phyloP scores from a whole-genome alignment of 2,113 vertebrate genomes.

The Pseudonaja textilis region DNA sequence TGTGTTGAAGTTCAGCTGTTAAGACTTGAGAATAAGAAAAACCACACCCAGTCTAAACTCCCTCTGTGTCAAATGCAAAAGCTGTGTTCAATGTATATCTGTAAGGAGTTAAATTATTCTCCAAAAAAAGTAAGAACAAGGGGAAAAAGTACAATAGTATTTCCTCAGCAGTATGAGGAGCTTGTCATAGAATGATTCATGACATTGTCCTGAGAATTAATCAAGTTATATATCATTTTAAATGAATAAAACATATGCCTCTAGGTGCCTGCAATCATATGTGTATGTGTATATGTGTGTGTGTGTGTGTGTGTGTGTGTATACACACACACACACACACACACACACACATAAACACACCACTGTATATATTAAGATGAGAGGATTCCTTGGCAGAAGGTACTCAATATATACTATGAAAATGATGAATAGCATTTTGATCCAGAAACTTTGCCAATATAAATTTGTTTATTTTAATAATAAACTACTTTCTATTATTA shows the following conservation, averaged over 20 bases:
- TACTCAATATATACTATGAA: background rate
- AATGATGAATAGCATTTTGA: conserved; percentile 12
- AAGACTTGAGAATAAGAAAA: too few species aligned
- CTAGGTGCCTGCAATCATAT: conserved; percentile 26
- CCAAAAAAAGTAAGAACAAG: background rate
- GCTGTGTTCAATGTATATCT: background rate
- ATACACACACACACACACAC: too few species aligned
- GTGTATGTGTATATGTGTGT: too few species aligned
- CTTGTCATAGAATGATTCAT: conserved; percentile 1
- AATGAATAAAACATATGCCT: conserved; percentile 22
- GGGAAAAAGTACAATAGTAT: background rate
- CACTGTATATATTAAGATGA: background rate
- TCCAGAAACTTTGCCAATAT: conserved; percentile 29
- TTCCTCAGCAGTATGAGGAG: background rate
- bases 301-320: too few species aligned
- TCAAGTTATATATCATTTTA: conserved; percentile 6
- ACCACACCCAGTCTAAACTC: background rate
- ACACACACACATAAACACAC: too few species aligned
- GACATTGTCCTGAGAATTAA: background rate
- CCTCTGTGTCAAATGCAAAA: background rate
- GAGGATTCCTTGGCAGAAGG: background rate
- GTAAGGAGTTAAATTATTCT: background rate
- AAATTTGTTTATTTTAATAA: conserved; percentile 17
- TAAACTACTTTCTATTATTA: conserved; percentile 11
- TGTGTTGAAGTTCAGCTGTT: background rate